Percentiles rank a stretch among this genome's conserved stretches.
Evolutionary conservation across 2,113 vertebrate species (phyloP).

Genomic region (Taxidea taxus): DNA sequence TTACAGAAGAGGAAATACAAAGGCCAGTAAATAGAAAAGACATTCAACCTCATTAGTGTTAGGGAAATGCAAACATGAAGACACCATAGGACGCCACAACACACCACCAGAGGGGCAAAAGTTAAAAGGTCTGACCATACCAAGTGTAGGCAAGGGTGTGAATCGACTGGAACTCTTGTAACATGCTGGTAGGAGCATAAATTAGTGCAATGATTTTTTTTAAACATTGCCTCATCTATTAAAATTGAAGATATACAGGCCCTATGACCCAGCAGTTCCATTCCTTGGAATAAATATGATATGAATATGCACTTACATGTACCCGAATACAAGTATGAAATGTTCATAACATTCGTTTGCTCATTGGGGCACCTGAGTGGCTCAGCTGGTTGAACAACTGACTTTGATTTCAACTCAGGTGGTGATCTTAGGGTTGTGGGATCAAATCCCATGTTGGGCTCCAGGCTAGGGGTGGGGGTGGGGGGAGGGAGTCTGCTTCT

Average conservation of each 20-base stretch:
- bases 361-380: background rate
- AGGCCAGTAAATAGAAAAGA: background rate
- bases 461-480: background rate
- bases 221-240: background rate
- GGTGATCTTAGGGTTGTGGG: background rate
- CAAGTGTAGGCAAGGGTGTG: background rate
- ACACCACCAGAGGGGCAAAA: background rate
- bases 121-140: background rate
- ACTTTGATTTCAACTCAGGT: background rate
- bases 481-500: background rate
- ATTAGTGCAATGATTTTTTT: background rate
- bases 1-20: background rate
- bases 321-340: background rate
- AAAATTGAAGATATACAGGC: background rate
- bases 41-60: background rate
- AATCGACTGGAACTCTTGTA: background rate
- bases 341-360: background rate
- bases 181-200: background rate
- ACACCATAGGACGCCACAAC: background rate
- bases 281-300: background rate
- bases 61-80: constrained; percentile 24
- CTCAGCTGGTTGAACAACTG: background rate
- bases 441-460: background rate
- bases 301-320: background rate
- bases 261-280: background rate